Evolutionary conservation across 2,888 invertebrate species (phyloP).

Genomic region (Stenchaetothrips biformis): DNA sequence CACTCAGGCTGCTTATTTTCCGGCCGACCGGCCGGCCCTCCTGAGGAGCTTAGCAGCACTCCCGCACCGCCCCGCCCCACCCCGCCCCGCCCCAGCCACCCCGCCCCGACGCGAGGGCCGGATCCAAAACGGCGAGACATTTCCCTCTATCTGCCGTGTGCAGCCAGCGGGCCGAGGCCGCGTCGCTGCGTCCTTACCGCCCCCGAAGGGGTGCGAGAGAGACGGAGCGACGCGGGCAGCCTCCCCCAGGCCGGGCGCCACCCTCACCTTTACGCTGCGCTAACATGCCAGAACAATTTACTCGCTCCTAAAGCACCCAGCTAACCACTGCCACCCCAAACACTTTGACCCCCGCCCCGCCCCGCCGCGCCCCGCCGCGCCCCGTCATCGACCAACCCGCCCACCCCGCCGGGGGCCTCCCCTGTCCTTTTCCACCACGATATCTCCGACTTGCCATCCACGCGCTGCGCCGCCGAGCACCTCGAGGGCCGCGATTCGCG

Average conservation of each 20-base stretch:
- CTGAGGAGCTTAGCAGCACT: no score
- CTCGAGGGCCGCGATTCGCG: no score
- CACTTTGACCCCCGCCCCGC: constrained; percentile 13
- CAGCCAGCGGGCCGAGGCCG: background rate
- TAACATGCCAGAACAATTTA: constrained; percentile 22
- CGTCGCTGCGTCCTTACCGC: background rate
- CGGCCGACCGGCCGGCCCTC: no score
- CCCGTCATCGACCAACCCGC: background rate
- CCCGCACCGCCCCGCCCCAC: no score
- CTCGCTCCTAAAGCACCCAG: constrained; percentile 20
- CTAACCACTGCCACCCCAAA: constrained; percentile 22
- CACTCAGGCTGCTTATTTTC: no score
- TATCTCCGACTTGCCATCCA: constrained; percentile 7
- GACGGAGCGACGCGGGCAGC: background rate
- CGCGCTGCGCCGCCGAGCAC: background rate
- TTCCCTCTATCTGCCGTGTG: background rate
- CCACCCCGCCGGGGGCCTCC: background rate
- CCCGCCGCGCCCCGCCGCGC: background rate
- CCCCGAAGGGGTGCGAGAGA: background rate
- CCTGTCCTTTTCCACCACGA: no score
- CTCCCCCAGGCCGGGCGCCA: background rate
- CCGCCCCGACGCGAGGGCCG: background rate
- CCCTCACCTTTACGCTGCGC: constrained; percentile 17
- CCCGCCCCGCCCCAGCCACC: no score
- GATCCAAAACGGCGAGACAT: background rate